Conservation (phyloP, 2,888 invertebrate species). For the Lasius platythorax region DNA sequence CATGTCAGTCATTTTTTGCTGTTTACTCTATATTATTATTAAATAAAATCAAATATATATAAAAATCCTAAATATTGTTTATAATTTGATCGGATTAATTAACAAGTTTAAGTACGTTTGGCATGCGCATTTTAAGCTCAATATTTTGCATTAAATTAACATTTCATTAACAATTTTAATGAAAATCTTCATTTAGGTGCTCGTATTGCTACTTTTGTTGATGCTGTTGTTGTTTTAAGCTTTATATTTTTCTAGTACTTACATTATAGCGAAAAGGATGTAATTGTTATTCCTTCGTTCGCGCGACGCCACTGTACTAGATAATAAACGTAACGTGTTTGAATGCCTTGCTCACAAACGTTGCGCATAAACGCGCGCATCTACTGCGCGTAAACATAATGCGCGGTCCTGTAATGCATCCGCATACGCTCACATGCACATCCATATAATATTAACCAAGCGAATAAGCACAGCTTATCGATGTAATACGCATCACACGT, state of each 20-base stretch:
- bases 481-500: slow-evolving; percentile 50
- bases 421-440: slow-evolving; percentile 31
- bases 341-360: slow-evolving; percentile 26
- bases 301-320: neutral
- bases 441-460: slow-evolving; percentile 53
- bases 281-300: slow-evolving; percentile 26
- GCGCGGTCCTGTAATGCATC: slow-evolving; percentile 48
- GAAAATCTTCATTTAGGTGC: neutral
- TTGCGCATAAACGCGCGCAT: slow-evolving; percentile 49
- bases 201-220: neutral
- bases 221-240: neutral
- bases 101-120: neutral
- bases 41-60: too few species aligned
- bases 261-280: neutral
- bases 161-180: neutral
- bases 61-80: neutral
- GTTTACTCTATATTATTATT: too few species aligned
- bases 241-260: neutral
- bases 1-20: too few species aligned
- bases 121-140: neutral
- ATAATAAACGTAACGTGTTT: slow-evolving; percentile 33
- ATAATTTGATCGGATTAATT: neutral
- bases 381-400: slow-evolving; percentile 52
- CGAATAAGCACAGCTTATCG: slow-evolving; percentile 48
- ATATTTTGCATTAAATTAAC: neutral